Base-by-base conservation (phyloP, 2,113 vertebrate genomes). In the Plestiodon gilberti region DNA sequence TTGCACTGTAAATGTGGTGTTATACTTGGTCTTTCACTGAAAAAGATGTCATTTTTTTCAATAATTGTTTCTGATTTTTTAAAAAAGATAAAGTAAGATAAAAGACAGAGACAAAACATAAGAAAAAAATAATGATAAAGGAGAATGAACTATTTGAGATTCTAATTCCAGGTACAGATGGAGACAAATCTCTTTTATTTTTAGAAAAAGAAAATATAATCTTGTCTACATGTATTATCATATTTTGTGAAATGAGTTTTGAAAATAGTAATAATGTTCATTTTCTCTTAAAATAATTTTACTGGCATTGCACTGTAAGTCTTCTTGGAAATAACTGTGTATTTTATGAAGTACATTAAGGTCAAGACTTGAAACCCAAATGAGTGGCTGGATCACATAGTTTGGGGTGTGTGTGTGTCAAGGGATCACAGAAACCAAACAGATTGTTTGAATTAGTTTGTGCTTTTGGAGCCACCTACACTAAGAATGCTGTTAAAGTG, bases 241-340 rank as follows among this genome's bases (percentile, higher is more conserved):
- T 81, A 8, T 87, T 89, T 73, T 71, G 18, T n/a, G 69, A 95
- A 90, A 40, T 83, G 0, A 67, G 4, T 70, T 91, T 89, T 90
- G 13, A 74, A 92, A 80, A 85, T 87, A 85, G 78, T 83, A 89
- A 89, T 77, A 30, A 75, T 82, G 67, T 89, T 85, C 84, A 87
- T 87, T 73, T 86, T 48, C 11, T 85, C 84, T 83, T 70, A 61
- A 35, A 64, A 76, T 83, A 89, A 89, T 85, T 88, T 95, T 92
- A 80, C 0, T 0, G 71, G 30, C 23, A 85, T 88, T 83, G 87
- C 17, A 70, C 78, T 17, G 4, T 79, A 84, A 17, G 43, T 28
- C 61, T 78, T 64, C 91, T 86, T 86, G 70, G 13, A 83, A 81
- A 84, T 87, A 89, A 89, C 10, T 57, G 2, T 89, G 9, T 17